phyloP scores from a whole-genome alignment of 53 echinoderm and acorn worm species.

The Echinarachnius parma region DNA sequence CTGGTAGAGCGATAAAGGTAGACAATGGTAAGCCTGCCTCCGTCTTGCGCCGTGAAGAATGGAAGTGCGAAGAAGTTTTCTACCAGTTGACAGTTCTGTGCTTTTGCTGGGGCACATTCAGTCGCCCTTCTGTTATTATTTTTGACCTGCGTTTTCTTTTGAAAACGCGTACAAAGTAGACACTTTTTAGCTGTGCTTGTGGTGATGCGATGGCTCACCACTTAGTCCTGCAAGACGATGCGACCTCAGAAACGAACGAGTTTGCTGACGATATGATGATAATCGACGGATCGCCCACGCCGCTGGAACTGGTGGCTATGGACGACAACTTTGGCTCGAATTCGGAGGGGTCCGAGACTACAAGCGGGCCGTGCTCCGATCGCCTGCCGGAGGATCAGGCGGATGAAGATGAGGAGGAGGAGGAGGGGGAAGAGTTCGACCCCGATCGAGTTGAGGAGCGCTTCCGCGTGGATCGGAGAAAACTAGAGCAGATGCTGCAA shows the following conservation, averaged over 20 bases:
- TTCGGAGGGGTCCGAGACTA: slow-evolving; percentile 38
- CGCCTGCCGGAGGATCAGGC: slow-evolving; percentile 1
- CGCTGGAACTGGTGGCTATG: neutral
- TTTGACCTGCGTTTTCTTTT: slow-evolving; percentile 25
- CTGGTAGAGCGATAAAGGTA: too few species aligned
- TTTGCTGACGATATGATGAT: too few species aligned
- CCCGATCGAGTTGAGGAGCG: slow-evolving; percentile 85
- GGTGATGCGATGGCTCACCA: slow-evolving; percentile 29
- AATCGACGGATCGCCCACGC: too few species aligned
- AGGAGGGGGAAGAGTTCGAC: slow-evolving; percentile 39
- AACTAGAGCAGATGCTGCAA: slow-evolving; percentile 97
- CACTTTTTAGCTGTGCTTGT: neutral
- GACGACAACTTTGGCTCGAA: slow-evolving; percentile 38
- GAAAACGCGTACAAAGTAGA: slow-evolving; percentile 18
- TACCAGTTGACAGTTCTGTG: too few species aligned
- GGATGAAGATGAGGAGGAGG: slow-evolving; percentile 18
- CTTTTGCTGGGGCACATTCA: too few species aligned
- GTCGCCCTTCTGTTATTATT: too few species aligned
- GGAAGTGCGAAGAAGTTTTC: too few species aligned
- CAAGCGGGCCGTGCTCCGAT: too few species aligned
- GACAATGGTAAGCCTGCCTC: too few species aligned
- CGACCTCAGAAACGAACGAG: slow-evolving; percentile 16
- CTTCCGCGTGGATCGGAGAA: slow-evolving; percentile 96
- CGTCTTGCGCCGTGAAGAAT: too few species aligned
- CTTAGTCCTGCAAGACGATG: slow-evolving; percentile 29